Percentiles rank a stretch among this genome's conserved stretches.
These are phyloP conservation scores for Ochlodes sylvanus DNA, from an alignment of 2,888 invertebrate species.

Conservation along the genomic window DNA sequence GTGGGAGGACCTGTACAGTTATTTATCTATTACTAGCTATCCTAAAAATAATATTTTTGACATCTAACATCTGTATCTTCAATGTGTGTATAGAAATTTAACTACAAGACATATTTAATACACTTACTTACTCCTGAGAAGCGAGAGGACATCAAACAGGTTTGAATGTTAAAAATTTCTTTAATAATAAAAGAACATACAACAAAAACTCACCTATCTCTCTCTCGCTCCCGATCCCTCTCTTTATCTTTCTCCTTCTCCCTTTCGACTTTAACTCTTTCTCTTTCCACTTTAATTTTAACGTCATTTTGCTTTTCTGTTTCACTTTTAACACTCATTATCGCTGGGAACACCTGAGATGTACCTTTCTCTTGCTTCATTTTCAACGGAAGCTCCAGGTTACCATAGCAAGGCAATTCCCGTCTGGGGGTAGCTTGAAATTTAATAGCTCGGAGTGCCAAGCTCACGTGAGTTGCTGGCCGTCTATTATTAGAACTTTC, in stretches of 20 bases:
- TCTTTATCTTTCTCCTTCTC: constrained; percentile 58
- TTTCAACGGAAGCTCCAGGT: constrained; percentile 75
- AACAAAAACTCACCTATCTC: constrained; percentile 47
- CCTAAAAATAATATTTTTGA: too few species aligned
- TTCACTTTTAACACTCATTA: constrained; percentile 58
- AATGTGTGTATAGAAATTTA: too few species aligned
- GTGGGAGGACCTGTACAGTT: constrained; percentile 66
- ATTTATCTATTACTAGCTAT: too few species aligned
- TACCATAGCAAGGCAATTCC: constrained; percentile 78
- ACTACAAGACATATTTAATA: too few species aligned
- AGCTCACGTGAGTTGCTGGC: constrained; percentile 66
- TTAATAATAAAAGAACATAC: neutral
- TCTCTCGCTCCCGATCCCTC: constrained; percentile 47
- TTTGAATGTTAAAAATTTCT: too few species aligned
- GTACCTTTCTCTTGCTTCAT: constrained; percentile 68
- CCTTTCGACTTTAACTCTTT: constrained; percentile 55
- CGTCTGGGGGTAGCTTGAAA: constrained; percentile 74
- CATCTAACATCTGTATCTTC: too few species aligned
- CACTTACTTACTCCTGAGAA: too few species aligned
- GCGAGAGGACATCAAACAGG: too few species aligned
- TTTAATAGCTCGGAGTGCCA: constrained; percentile 69
- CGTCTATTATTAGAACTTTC: constrained; percentile 63
- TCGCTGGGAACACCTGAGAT: constrained; percentile 62
- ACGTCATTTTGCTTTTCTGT: constrained; percentile 52
- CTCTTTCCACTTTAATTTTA: constrained; percentile 57